These are phyloP conservation scores for Hucho hucho DNA, from an alignment of 2,113 vertebrate genomes.

Conservation along the genomic window DNA sequence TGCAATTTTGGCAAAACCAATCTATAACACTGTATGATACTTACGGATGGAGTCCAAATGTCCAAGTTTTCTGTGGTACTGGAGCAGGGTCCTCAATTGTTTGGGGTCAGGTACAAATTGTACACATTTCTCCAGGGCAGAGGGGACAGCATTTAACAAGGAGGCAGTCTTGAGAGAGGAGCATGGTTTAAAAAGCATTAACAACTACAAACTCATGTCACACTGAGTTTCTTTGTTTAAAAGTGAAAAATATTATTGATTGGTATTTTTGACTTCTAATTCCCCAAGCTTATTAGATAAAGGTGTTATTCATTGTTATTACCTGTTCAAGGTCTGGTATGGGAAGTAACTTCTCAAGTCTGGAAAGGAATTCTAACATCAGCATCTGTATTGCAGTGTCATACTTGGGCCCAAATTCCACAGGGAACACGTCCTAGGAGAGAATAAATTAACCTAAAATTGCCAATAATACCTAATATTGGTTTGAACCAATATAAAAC, in stretches of 20 bases:
- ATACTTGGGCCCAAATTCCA: slow-evolving; percentile 76
- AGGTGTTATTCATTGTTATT: slow-evolving; percentile 7
- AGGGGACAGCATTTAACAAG: neutral
- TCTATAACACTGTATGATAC: neutral
- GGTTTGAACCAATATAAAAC: too few relatives aligned
- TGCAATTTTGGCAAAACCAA: too few relatives aligned
- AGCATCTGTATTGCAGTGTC: slow-evolving; percentile 75
- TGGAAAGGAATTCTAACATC: slow-evolving; percentile 76
- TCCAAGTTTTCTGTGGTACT: neutral
- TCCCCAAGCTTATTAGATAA: neutral
- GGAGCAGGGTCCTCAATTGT: neutral
- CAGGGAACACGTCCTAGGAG: slow-evolving; percentile 69
- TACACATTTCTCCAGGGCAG: neutral
- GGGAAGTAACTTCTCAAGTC: slow-evolving; percentile 72
- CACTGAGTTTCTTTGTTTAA: neutral
- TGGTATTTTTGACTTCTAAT: neutral
- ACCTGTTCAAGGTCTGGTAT: slow-evolving; percentile 70
- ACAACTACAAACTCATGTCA: neutral
- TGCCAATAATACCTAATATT: neutral
- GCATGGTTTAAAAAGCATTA: neutral
- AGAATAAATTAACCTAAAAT: neutral
- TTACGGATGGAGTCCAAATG: neutral
- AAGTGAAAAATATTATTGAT: neutral
- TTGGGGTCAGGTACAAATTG: neutral
- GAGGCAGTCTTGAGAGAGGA: neutral